A percentile compares a stretch with the other conserved stretches of the same genome.
phyloP scores from a whole-genome alignment of 2,888 invertebrate genomes.

The Cerceris rybyensis region DNA sequence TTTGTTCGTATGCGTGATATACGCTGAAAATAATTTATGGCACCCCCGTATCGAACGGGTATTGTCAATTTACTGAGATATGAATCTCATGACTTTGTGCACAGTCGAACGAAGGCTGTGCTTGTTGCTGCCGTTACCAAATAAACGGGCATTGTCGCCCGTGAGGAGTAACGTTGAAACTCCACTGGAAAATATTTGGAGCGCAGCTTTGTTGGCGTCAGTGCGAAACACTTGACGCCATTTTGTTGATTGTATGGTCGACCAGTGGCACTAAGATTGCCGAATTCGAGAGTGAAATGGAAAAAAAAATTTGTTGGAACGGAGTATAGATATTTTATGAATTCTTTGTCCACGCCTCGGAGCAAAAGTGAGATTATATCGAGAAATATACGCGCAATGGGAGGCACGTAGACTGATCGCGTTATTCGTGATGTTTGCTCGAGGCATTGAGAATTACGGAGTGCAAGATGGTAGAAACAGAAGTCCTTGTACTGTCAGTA shows the following conservation, averaged over 20 bases:
- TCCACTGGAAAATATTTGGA: slow-evolving; percentile 63
- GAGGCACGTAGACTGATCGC: slow-evolving; percentile 49
- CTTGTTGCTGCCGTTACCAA: slow-evolving; percentile 72
- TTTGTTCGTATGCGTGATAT: slow-evolving; percentile 79
- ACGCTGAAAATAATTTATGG: slow-evolving; percentile 73
- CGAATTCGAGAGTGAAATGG: slow-evolving; percentile 28
- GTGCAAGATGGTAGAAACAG: slow-evolving; percentile 55
- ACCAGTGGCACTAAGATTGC: slow-evolving; percentile 39
- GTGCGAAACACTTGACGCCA: slow-evolving; percentile 76
- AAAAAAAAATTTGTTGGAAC: slow-evolving; percentile 56
- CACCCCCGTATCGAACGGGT: slow-evolving; percentile 56
- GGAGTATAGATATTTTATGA: slow-evolving; percentile 54
- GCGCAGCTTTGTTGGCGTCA: slow-evolving; percentile 76
- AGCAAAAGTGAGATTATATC: slow-evolving; percentile 22
- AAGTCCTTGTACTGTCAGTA: slow-evolving; percentile 53
- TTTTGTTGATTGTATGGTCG: slow-evolving; percentile 60
- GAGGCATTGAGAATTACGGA: slow-evolving; percentile 54
- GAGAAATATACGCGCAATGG: slow-evolving; percentile 27
- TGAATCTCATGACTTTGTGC: slow-evolving; percentile 79
- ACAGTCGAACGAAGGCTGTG: slow-evolving; percentile 65
- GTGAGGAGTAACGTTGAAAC: slow-evolving; percentile 35
- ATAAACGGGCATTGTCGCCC: slow-evolving; percentile 42
- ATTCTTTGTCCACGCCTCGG: slow-evolving; percentile 41
- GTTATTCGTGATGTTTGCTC: slow-evolving; percentile 56
- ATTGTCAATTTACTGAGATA: slow-evolving; percentile 77